These are phyloP conservation scores for Microvelia longipes DNA, from an alignment of 1,140 invertebrate genomes.

Conservation along the genomic window DNA sequence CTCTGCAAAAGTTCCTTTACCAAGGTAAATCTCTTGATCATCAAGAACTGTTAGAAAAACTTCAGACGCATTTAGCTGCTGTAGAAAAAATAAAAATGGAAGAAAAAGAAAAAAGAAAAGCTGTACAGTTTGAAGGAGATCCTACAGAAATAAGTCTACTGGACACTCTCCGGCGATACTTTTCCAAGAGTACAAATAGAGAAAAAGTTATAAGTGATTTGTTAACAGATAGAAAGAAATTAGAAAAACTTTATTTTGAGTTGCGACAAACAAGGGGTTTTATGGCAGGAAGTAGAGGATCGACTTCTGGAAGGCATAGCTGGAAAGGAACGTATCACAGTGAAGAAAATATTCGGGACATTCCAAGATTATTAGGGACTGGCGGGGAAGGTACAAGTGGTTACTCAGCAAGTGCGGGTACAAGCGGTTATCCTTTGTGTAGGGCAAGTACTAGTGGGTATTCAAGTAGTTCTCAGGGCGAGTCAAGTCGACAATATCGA, in stretches of 20 bases:
- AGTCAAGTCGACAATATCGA: background rate
- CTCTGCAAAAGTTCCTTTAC: conserved; percentile 48
- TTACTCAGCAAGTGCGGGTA: background rate
- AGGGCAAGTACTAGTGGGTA: background rate
- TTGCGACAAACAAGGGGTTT: conserved; percentile 50
- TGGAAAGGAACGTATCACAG: background rate
- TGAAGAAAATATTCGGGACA: background rate
- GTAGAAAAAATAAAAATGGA: conserved; percentile 26
- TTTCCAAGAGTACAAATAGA: conserved; percentile 42
- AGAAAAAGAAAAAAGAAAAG: conserved; percentile 13
- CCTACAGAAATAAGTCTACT: conserved; percentile 40
- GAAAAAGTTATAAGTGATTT: conserved; percentile 52
- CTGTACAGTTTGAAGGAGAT: conserved; percentile 34
- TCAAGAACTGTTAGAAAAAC: conserved; percentile 43
- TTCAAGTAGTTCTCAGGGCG: background rate
- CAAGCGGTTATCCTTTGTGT: background rate
- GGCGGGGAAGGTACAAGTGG: background rate
- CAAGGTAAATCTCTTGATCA: conserved; percentile 34
- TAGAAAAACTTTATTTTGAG: conserved; percentile 55
- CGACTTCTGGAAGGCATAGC: background rate
- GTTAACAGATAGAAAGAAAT: conserved; percentile 47
- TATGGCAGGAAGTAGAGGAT: conserved; percentile 32
- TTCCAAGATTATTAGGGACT: background rate
- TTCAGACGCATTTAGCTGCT: conserved; percentile 43
- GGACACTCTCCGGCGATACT: conserved; percentile 49